Base-by-base conservation (phyloP, 2,888 invertebrate genomes). In the Acheta domesticus region DNA sequence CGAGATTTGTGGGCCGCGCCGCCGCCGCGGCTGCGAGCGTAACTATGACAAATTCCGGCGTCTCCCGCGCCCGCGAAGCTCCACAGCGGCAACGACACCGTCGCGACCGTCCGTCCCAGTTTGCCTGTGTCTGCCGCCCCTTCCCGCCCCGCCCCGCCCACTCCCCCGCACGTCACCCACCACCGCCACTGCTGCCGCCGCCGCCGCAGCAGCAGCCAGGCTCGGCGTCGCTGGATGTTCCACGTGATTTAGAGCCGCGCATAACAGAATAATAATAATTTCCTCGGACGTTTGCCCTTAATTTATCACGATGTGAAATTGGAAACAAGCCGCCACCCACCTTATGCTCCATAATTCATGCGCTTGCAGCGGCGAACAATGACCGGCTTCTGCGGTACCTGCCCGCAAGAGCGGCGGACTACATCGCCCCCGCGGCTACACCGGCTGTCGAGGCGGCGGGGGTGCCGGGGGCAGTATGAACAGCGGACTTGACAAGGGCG, bases 181-280 rank as follows among this genome's bases (percentile, higher is more conserved):
- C 36, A 4, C 36, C 36, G 36, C 36, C 36, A 8, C 36, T 8
- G 5, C 36, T 5, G 36, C 36, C 36, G 36, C 36, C 36, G 5
- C 36, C 4, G 36, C 36, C 36, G 36, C 36, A 2, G 36, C 36
- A 36, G 36, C 36, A 36, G 36, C 36, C 36, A 36, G 36, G 8
- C 36, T 36, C 36, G 36, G 36, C 36, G 36, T 36, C 36, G 36
- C 36, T 36, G 36, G 36, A 36, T 36, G 36, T 36, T 62, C 62
- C 16, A 19, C 62, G 62, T 62, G 62, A 62, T 62, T 16, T 62
- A 62, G 16, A 14, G 62, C 62, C n/a, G 14, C 62, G n/a, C 62
- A 62, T n/a, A 62, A 62, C 62, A 62, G 62, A 62, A 62, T 62
- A 62, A 62, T 62, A 62, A 62, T 62, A 62, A 62, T 62, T 62